Conservation (phyloP, 2,888 invertebrate species). For the Drosophila demipolita region DNA sequence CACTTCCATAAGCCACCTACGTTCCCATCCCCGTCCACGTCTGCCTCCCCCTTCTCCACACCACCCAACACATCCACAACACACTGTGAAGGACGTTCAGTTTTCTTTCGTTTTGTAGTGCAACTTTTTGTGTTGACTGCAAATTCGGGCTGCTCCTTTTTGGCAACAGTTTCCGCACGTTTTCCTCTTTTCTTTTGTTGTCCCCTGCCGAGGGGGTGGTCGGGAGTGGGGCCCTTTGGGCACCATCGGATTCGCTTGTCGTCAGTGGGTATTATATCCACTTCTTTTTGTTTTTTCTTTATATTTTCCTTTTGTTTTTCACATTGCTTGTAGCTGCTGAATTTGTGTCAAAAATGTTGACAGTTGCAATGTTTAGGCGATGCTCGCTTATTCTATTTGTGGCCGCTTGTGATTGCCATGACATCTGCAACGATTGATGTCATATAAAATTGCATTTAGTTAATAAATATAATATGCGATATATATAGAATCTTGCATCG, state of each 20-base stretch:
- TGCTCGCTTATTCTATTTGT: background rate
- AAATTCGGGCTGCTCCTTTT: slow-evolving; percentile 63
- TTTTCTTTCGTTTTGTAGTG: slow-evolving; percentile 67
- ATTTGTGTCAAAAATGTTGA: slow-evolving; percentile 22
- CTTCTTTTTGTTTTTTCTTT: background rate
- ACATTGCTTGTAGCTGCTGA: slow-evolving; percentile 23
- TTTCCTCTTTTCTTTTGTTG: slow-evolving; percentile 49
- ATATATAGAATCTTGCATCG: background rate
- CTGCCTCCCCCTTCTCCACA: background rate
- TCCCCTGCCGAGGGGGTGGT: background rate
- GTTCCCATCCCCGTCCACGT: background rate
- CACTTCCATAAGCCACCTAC: slow-evolving; percentile 41
- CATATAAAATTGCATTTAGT: background rate
- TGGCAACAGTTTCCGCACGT: slow-evolving; percentile 27
- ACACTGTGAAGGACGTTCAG: slow-evolving; percentile 70
- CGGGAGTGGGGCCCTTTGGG: slow-evolving; percentile 1
- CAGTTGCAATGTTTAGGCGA: slow-evolving; percentile 18
- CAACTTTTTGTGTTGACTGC: slow-evolving; percentile 64
- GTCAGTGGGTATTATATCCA: slow-evolving; percentile 13
- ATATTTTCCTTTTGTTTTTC: slow-evolving; percentile 3
- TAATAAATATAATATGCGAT: background rate
- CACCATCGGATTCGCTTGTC: slow-evolving; percentile 11
- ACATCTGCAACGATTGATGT: slow-evolving; percentile 8
- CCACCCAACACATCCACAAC: slow-evolving; percentile 6
- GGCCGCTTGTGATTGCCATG: background rate